Percentiles rank a stretch among this genome's conserved stretches.
These are phyloP conservation scores for Lottia scabra DNA, from an alignment of 2,888 invertebrate genomes.

Conservation along the genomic window DNA sequence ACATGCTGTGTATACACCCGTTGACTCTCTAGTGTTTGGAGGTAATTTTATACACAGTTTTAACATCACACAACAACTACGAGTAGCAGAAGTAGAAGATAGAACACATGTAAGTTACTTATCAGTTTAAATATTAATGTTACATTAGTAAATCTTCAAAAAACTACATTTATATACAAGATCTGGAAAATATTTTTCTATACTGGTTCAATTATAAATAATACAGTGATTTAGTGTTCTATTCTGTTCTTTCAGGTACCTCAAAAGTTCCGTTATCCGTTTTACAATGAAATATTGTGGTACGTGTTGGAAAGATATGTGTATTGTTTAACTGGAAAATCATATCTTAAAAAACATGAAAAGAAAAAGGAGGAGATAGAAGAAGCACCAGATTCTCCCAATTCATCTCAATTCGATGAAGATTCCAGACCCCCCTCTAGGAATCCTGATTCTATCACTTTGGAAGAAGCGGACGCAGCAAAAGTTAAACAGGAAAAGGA, in stretches of 20 bases:
- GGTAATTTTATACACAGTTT: conserved; percentile 97
- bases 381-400: conserved; percentile 35
- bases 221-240: no score
- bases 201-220: no score
- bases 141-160: no score
- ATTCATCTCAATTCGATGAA: conserved; percentile 30
- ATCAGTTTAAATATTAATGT: no score
- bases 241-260: conserved; percentile 78
- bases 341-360: conserved; percentile 46
- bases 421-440: conserved; percentile 39
- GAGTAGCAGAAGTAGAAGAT: conserved; percentile 96
- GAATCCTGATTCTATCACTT: conserved; percentile 30
- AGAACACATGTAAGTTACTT: conserved; percentile 81
- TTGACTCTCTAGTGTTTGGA: conserved; percentile 96
- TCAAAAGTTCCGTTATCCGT: conserved; percentile 96
- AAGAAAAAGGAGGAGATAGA: conserved; percentile 40
- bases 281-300: conserved; percentile 98
- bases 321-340: conserved; percentile 81
- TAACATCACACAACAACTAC: conserved; percentile 94
- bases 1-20: conserved; percentile 96
- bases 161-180: no score
- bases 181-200: no score
- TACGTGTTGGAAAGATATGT: conserved; percentile 95
- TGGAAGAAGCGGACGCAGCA: conserved; percentile 9
- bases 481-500: conserved; percentile 25